Base-by-base conservation (phyloP, 2,113 vertebrate genomes). In the Loxodonta africana region DNA sequence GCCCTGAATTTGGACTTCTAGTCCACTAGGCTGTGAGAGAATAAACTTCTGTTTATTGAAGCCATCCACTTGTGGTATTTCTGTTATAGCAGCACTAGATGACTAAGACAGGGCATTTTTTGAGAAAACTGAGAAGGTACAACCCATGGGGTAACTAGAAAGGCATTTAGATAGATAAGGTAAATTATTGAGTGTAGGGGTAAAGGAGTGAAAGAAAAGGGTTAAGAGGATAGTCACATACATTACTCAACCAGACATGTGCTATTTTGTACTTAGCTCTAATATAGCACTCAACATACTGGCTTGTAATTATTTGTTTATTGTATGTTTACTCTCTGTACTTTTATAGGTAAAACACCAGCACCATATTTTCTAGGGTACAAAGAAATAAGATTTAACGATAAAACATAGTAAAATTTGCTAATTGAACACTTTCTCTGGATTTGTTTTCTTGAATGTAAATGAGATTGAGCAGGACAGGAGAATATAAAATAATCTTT, bases 321-420 rank as follows among this genome's bases (percentile, higher is more conserved):
- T 74, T 96, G 14, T 57, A 44, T 88, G 21, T 67, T 88, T 57
- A 76, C 11, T 78, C 0, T 84, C 48, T 97, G 44, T 85, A 30
- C 18, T 78, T 25, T 82, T 33, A 0, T 81, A 78, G 88, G 48
- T 62, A 60, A 33, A 60, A 51, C 57, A 91, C 84, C 82, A 78
- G 37, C 30, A 95, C 90, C 21, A 57, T 92, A 57, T 90, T 67
- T 85, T 63, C 57, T 37, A 1, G 3, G 12, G 2, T 74, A 51
- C 23, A 84, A 74, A 91, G 46, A 73, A 81, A 15, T 71, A 48
- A 88, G 44, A 78, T 91, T 91, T 71, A 95, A 63, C 71, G 10
- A 51, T 88, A 88, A 96, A 81, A 65, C 25, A 4, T 88, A 89
- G n/a, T 88, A 41, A 87, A 90, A 90, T 46, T 69, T 76, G 14